Percentiles rank a stretch among this genome's conserved stretches.
These are phyloP conservation scores for Metellina segmentata DNA, from an alignment of 2,888 invertebrate species.

Conservation along the genomic window DNA sequence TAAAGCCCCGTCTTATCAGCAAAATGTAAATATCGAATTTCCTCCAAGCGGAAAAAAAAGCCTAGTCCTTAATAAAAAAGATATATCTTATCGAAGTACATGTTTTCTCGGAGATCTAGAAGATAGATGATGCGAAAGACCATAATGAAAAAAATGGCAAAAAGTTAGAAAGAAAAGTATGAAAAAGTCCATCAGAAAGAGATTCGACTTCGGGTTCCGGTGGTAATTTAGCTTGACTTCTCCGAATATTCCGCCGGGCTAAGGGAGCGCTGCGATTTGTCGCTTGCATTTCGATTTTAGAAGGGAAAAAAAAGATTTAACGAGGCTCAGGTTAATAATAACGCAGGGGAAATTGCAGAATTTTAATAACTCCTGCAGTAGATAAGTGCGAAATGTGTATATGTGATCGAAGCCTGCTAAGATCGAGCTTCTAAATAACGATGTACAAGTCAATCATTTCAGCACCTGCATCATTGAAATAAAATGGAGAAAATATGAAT, in stretches of 20 bases:
- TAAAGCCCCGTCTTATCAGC: background rate
- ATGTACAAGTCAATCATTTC: background rate
- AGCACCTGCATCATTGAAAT: background rate
- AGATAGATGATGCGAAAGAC: constrained; percentile 26
- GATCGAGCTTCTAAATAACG: background rate
- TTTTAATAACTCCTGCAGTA: constrained; percentile 7
- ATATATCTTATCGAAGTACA: background rate
- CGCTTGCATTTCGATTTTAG: background rate
- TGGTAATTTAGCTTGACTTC: constrained; percentile 9
- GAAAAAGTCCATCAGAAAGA: constrained; percentile 24
- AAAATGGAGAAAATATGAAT: background rate
- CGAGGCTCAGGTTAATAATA: constrained; percentile 13
- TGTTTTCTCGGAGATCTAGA: background rate
- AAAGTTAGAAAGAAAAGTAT: background rate
- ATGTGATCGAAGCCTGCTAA: too few relatives aligned
- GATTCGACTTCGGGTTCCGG: background rate
- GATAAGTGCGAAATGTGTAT: background rate
- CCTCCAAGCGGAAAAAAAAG: background rate
- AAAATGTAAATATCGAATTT: background rate
- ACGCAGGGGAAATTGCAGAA: background rate
- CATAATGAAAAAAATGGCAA: background rate
- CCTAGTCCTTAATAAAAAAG: background rate
- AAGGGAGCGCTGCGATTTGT: constrained; percentile 5
- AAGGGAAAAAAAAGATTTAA: background rate
- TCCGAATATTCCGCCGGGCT: background rate